Percentiles rank a stretch among this genome's conserved stretches.
These are phyloP conservation scores for Salpingus planirostris DNA, from an alignment of 2,888 invertebrate genomes.

Conservation along the genomic window DNA sequence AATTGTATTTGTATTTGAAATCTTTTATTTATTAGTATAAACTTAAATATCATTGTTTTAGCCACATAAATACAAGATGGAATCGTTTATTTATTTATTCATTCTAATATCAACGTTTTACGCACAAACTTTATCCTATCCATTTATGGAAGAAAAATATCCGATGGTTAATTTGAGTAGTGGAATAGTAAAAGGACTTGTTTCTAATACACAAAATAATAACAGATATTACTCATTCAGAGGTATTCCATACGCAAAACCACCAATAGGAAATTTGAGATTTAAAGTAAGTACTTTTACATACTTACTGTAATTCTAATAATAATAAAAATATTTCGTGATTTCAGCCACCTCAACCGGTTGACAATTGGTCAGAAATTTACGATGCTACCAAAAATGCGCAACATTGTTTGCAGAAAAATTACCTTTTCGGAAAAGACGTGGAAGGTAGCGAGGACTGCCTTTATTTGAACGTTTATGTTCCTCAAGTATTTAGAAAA, in stretches of 20 bases:
- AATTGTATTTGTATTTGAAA: too few species aligned
- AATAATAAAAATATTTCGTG: not conserved
- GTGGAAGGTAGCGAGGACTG: constrained; percentile 43
- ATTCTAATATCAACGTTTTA: too few species aligned
- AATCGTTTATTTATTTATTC: too few species aligned
- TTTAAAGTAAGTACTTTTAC: constrained; percentile 4
- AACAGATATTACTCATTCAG: not conserved
- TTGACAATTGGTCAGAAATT: too few species aligned
- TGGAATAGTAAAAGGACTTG: not conserved
- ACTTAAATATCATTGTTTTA: too few species aligned
- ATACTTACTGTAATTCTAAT: not conserved
- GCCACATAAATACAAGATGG: too few species aligned
- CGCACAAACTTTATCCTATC: too few species aligned
- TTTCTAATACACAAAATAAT: not conserved
- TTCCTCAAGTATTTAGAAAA: constrained; percentile 30
- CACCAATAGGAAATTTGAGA: constrained; percentile 8
- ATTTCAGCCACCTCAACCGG: constrained; percentile 27
- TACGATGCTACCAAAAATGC: constrained; percentile 32
- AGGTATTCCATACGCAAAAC: constrained; percentile 10
- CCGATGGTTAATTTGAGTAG: not conserved
- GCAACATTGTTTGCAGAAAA: constrained; percentile 41
- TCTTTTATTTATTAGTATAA: too few species aligned
- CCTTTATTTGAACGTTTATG: constrained; percentile 43
- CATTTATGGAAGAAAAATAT: too few species aligned
- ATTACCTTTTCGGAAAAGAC: constrained; percentile 25